phyloP scores from a whole-genome alignment of 2,797 vertebrate species.

The Enteromius trimaculatus region DNA sequence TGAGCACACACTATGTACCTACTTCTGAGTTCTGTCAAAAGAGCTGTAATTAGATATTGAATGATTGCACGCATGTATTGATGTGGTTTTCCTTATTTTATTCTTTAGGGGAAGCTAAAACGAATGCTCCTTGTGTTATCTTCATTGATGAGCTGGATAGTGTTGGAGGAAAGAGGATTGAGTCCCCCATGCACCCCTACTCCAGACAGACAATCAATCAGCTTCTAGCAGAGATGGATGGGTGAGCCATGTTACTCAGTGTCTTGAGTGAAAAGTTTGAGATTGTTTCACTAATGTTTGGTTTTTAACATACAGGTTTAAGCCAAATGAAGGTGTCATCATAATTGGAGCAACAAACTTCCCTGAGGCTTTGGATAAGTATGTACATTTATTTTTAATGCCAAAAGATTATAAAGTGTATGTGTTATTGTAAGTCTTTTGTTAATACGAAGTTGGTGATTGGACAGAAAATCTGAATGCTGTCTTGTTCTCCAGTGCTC shows the following conservation, averaged over 20 bases:
- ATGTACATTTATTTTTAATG: slow-evolving; percentile 69
- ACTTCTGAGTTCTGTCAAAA: background rate
- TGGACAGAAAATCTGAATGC: background rate
- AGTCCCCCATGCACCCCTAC: slow-evolving; percentile 99
- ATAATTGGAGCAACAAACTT: slow-evolving; percentile 99
- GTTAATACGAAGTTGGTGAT: background rate
- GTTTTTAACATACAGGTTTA: slow-evolving; percentile 81
- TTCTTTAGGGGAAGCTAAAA: slow-evolving; percentile 91
- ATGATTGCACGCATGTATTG: background rate
- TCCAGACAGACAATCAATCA: slow-evolving; percentile 99
- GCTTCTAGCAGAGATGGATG: slow-evolving; percentile 98
- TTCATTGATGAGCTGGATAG: slow-evolving; percentile 99
- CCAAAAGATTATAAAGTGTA: background rate
- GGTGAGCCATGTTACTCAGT: slow-evolving; percentile 75
- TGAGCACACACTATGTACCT: background rate
- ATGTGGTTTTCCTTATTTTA: background rate
- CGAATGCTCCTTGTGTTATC: slow-evolving; percentile 95
- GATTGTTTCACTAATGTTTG: background rate
- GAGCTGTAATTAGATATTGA: background rate
- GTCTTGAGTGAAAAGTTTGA: slow-evolving; percentile 3
- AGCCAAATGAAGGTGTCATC: slow-evolving; percentile 97
- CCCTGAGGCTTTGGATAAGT: slow-evolving; percentile 97
- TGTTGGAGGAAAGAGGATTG: slow-evolving; percentile 96
- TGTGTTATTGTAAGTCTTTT: background rate
- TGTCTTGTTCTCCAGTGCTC: slow-evolving; percentile 77